Base-by-base conservation (phyloP, 2,888 invertebrate species). In the Odontocerum albicorne region DNA sequence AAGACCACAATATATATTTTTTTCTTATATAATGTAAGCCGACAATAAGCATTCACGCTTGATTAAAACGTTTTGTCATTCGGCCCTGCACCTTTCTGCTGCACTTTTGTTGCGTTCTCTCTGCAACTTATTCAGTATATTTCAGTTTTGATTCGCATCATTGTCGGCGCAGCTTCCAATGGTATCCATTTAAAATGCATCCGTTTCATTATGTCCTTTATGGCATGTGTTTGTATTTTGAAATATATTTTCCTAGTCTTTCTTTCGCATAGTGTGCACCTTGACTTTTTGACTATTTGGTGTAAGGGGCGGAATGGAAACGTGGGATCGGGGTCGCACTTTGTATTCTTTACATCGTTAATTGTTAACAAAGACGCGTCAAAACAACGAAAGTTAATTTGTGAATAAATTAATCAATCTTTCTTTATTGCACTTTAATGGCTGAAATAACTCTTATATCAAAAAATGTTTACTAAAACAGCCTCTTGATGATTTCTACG, bases 41-140 rank as follows among this genome's bases (percentile, higher is more conserved):
- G 57, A 60, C 60, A 60, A 60, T 60, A 50, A 54, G 47, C 55
- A 58, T 61, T 61, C 60, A 58, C 56, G 60, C 46, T 33, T 58
- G 60, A 61, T 61, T 61, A 58, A 60, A 58, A 49, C 60, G 55
- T 61, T 61, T 58, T 61, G 58, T 53, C 36, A 27, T 45, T 31
- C 20, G 45, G 40, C 32, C 21, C 44, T 44, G 43, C 20, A 49
- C 42, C 49, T 49, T 52, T 57, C 43, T 36, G 39, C 33, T 33
- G 17, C 55, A 55, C 49, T 55, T 54, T 55, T 55, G 54, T 55
- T 13, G 32, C 32, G 8, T 16, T 15, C n/a, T 7, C 16, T 27
- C 6, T 13, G 15, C 31, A 38, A 33, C 8, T 13, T 38, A 32
- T 33, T 20, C 32, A 47, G 20, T 12, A 43, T 20, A 17, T 32